Evolutionary conservation across 2,888 invertebrate species (phyloP), one percentile per base, ranked within the genome.

Genomic region (Caenorhabditis becei): DNA sequence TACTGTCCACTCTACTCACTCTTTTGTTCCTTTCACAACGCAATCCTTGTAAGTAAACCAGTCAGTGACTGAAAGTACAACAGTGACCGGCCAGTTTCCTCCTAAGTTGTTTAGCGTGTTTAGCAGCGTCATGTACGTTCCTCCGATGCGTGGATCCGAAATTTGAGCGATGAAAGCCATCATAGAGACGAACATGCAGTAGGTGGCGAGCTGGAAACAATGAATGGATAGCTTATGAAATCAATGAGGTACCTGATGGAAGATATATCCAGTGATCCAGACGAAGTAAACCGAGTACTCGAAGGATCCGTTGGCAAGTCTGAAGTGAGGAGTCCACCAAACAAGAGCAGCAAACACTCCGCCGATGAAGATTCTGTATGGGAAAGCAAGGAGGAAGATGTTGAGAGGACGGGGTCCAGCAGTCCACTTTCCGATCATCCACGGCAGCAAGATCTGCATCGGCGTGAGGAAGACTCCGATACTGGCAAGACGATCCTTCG

Each of bases 101-200:
- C 99, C 99, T 77, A 99, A 93, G 93, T 99, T 99, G 59, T 95
- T 94, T 24, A 98, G 93, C 0, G 99, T 99, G 92, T 99, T 99
- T 18, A 99, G 93, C 63, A 99, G 93, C 0, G 99, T 99, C 99
- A 99, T 99, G 92, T 99, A 99, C 0, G 99, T 99, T 5, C 99
- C 90, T 1, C 99, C 99, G 0, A 98, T 96, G 0, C 95, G 93
- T 0, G 97, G 97, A 92, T 99, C 99, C 80, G 97, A 97, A 62
- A 99, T 94, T 92, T 96, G 95, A 0, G 98, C 98, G 92, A 96
- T 96, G 93, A 99, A 99, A 11, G 97, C 96, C 97, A 99, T 98
- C 77, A 95, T 94, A 0, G 97, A 95, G 5, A 99, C 97, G 92
- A 97, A 99, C 96, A 98, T 97, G 90, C 96, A 95, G 92, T 97